Evolutionary conservation across 2,797 vertebrate genomes (phyloP), one percentile per base, ranked within the genome.

Genomic region (Sparidentex hasta): DNA sequence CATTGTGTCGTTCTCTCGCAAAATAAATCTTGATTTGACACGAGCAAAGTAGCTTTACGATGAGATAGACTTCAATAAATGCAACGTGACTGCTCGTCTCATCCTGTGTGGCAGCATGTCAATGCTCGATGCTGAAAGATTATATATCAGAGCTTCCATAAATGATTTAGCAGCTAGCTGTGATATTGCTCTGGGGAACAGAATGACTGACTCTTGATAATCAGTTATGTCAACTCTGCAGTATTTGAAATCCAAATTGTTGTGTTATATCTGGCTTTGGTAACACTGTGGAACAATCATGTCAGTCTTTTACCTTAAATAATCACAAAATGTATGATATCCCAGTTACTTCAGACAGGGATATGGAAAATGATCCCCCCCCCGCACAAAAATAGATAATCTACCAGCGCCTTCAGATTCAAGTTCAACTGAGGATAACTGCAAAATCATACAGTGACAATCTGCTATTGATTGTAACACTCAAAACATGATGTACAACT

Each of bases 81-180:
- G 47, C 18, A 9, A 33, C 6, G 27, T 47, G 54, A 67, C 44
- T 74, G 70, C 41, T 16, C 16, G 54, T 71, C 16, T 74, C 20
- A 76, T 65, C 61, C 59, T 82, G 84, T 66, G 61, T 66, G 58
- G 71, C 72, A 78, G 62, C 62, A 38, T 23, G 74, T 81, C 55
- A 14, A 46, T 63, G 61, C 71, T 64, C 43, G 29, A 57, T 69
- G 67, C 71, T 81, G 59, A 51, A 69, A 82, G 80, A 87, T 75
- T 76, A 65, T 71, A 65, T 78, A 86, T 90, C 81, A 87, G 20
- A 86, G 84, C 41, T 33, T 44, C 64, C 67, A 92, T 94, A 71
- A 85, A 93, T 93, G 87, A 93, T 94, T 91, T 52, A 92, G 83
- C 70, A 87, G 81, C 66, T 70, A 57, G 81, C 56, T 63, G 75